Conservation (phyloP, 1,140 invertebrate species). For the Aphelenchoides avenae region DNA sequence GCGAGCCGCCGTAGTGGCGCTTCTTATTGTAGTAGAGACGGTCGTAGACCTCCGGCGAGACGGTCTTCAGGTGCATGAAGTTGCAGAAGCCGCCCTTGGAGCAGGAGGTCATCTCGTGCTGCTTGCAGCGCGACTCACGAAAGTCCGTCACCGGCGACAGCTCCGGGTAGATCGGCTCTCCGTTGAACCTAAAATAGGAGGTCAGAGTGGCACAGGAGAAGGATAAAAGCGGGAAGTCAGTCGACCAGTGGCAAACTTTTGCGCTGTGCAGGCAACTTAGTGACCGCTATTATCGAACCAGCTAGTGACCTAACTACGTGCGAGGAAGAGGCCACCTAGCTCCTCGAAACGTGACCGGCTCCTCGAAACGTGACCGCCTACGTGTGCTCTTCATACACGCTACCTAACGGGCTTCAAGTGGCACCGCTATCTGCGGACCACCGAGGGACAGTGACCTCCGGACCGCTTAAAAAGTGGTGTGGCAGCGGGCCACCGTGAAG, state of each 20-base stretch:
- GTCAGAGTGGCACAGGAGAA: too few relatives aligned
- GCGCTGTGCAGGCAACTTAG: conserved; percentile 1
- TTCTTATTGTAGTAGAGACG: too few relatives aligned
- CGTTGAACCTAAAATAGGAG: conserved; percentile 71
- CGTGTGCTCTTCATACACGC: too few relatives aligned
- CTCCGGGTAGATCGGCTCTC: conserved; percentile 91
- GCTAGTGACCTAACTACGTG: background rate
- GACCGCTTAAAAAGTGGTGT: too few relatives aligned
- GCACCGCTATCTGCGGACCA: too few relatives aligned
- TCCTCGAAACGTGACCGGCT: background rate
- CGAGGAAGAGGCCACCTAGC: background rate
- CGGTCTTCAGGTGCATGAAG: conserved; percentile 98
- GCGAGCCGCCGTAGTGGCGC: too few relatives aligned
- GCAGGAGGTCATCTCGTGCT: conserved; percentile 98
- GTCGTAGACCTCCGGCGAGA: conserved; percentile 61
- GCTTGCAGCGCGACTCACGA: conserved; percentile 95
- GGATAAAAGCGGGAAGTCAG: background rate
- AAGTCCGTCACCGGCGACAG: conserved; percentile 97
- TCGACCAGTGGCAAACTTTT: conserved; percentile 9
- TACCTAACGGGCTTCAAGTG: too few relatives aligned
- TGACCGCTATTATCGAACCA: background rate
- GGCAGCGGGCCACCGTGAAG: too few relatives aligned
- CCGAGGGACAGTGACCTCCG: too few relatives aligned
- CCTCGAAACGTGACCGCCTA: conserved; percentile 2
- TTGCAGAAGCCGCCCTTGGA: conserved; percentile 97